A percentile compares a stretch with the other conserved stretches of the same genome.
Conservation (phyloP, 2,888 invertebrate species). For the Crossocerus cetratus region DNA sequence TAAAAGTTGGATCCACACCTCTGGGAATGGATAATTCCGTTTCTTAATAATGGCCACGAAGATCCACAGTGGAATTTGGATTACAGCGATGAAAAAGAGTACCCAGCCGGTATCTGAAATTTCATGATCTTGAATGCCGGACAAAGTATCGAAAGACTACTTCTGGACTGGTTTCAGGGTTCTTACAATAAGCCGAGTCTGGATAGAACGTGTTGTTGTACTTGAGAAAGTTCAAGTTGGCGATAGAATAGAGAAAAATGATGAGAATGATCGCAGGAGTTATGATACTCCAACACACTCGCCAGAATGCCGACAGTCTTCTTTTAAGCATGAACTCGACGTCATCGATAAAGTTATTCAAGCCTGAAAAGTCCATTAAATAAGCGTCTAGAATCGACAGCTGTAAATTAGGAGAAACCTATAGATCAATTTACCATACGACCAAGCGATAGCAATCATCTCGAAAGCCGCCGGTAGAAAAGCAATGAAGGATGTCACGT, state of each 20-base stretch:
- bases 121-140: not conserved
- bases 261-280: constrained; percentile 79
- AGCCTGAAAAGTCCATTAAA: too few species aligned
- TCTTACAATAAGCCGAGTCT: not conserved
- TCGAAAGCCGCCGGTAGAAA: constrained; percentile 77
- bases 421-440: constrained; percentile 76
- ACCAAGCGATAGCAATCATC: constrained; percentile 75
- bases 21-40: not conserved
- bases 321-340: constrained; percentile 88
- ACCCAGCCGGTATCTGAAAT: not conserved
- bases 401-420: too few species aligned
- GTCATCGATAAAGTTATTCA: constrained; percentile 83
- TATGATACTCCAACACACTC: constrained; percentile 87
- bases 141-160: not conserved
- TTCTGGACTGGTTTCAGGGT: not conserved
- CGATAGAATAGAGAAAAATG: not conserved
- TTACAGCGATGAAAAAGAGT: not conserved
- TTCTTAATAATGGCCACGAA: not conserved
- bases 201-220: not conserved
- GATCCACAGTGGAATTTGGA: not conserved
- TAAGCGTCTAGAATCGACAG: too few species aligned
- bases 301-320: constrained; percentile 85
- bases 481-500: constrained; percentile 76
- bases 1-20: too few species aligned
- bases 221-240: not conserved